Percentiles rank a stretch among this genome's conserved stretches.
These are phyloP conservation scores for Pherbina coryleti DNA, from an alignment of 2,888 invertebrate genomes.

Conservation along the genomic window DNA sequence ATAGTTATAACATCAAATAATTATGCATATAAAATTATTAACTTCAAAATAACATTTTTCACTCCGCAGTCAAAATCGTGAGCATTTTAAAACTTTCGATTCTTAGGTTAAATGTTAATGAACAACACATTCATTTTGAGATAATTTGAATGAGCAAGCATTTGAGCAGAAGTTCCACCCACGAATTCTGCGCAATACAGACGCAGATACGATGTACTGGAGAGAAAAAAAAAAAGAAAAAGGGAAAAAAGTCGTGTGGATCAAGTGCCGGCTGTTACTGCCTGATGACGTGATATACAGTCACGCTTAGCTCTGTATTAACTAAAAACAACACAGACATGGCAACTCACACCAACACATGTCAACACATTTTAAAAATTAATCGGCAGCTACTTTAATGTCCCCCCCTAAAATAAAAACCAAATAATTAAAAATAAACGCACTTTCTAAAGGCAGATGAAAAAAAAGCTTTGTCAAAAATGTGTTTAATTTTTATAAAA, in stretches of 20 bases:
- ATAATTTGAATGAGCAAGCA: not conserved
- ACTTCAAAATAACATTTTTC: no score
- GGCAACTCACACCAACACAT: not conserved
- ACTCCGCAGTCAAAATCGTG: no score
- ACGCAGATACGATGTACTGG: not conserved
- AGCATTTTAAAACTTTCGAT: not conserved
- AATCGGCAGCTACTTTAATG: not conserved
- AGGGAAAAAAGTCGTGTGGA: not conserved
- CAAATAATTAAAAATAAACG: not conserved
- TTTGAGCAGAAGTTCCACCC: constrained; percentile 4
- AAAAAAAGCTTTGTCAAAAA: not conserved
- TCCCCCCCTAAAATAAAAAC: not conserved
- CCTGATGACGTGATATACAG: constrained; percentile 13
- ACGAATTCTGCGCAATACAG: not conserved
- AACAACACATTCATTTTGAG: constrained; percentile 1
- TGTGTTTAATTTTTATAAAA: no score
- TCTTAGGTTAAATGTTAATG: constrained; percentile 31
- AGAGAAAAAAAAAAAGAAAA: not conserved
- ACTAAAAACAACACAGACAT: not conserved
- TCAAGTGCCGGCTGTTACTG: no score
- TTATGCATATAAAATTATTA: no score
- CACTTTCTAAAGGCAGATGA: not conserved
- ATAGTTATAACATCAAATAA: no score
- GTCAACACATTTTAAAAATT: not conserved
- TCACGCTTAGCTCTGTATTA: not conserved